Evolutionary conservation across 2,888 invertebrate species (phyloP).

Genomic region (Chaitophorus viminalis): DNA sequence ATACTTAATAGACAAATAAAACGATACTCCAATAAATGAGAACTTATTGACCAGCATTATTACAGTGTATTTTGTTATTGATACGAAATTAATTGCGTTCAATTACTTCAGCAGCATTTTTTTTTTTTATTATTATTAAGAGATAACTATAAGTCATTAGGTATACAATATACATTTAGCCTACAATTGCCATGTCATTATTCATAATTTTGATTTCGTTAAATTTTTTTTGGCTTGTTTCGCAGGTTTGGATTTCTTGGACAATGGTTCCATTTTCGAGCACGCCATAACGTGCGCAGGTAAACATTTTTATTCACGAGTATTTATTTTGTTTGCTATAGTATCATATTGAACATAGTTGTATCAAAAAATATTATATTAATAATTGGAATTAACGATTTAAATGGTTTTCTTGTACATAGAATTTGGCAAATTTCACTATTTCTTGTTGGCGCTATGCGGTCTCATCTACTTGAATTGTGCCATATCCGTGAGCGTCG

Average conservation of each 20-base stretch:
- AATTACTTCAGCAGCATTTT: constrained; percentile 15
- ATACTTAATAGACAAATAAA: not conserved
- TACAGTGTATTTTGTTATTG: constrained; percentile 17
- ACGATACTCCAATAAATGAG: not conserved
- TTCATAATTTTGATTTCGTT: not conserved
- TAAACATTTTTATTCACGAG: not conserved
- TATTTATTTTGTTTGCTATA: not conserved
- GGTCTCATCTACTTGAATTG: constrained; percentile 86
- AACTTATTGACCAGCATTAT: constrained; percentile 8
- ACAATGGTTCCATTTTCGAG: constrained; percentile 60
- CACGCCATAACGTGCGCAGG: constrained; percentile 62
- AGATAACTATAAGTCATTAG: not conserved
- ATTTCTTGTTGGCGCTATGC: constrained; percentile 78
- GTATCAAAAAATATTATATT: no score
- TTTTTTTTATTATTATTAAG: not conserved
- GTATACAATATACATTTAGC: not conserved
- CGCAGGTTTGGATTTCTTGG: constrained; percentile 60
- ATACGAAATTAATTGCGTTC: constrained; percentile 39
- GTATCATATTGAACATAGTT: not conserved
- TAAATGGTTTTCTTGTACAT: not conserved
- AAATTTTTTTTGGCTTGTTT: not conserved
- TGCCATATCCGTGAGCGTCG: constrained; percentile 81
- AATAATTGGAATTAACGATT: not conserved
- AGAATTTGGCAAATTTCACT: constrained; percentile 82
- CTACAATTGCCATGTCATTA: not conserved